Base-by-base conservation (phyloP, 2,888 invertebrate genomes). In the Ectobius pallidus region DNA sequence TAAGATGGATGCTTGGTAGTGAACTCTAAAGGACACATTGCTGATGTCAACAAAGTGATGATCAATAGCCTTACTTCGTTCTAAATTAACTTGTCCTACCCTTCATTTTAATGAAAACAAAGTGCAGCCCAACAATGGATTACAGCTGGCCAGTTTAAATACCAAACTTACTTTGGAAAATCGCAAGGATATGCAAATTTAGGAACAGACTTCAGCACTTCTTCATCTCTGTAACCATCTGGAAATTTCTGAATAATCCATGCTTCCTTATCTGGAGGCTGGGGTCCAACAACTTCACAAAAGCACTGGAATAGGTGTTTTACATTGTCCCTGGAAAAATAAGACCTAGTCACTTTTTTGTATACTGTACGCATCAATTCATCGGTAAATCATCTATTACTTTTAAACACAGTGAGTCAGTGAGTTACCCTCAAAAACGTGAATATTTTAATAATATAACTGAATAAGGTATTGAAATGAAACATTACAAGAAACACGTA, bases 101-200 rank as follows among this genome's bases (percentile, higher is more conserved):
- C n/a, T n/a, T n/a, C n/a, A n/a, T n/a, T n/a, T n/a, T n/a, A n/a
- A n/a, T n/a, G n/a, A n/a, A n/a, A n/a, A n/a, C n/a, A n/a, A n/a
- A n/a, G n/a, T n/a, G n/a, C n/a, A n/a, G n/a, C n/a, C n/a, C n/a
- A n/a, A n/a, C n/a, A n/a, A n/a, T n/a, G n/a, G n/a, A n/a, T n/a
- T n/a, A n/a, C n/a, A n/a, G n/a, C n/a, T n/a, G n/a, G n/a, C n/a
- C n/a, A n/a, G n/a, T n/a, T n/a, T n/a, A n/a, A n/a, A n/a, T n/a
- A n/a, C n/a, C n/a, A n/a, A 52, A 32, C 87, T 85, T 84, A 93
- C 94, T 91, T 91, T 82, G 90, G 89, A 81, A 92, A 88, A 80
- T 90, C 89, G 82, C 92, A 93, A 18, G 94, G 96, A 86, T 94
- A 97, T 78, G 95, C 93, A 87, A 97, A 97, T 84, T 95, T 93